phyloP scores from a whole-genome alignment of 2,113 vertebrate genomes.

The Microtus montanus region DNA sequence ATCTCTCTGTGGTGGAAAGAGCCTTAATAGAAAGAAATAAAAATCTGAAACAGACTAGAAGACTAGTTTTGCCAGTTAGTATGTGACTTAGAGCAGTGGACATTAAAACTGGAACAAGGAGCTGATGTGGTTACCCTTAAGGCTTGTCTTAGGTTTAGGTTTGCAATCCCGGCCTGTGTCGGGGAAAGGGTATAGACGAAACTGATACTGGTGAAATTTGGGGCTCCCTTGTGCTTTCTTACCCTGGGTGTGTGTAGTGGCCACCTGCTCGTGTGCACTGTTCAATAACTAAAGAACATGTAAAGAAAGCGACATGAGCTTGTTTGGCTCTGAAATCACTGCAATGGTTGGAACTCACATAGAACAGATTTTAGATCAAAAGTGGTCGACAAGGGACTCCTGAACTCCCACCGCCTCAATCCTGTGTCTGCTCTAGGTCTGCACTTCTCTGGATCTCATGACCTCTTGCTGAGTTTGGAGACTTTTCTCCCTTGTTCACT shows the following conservation, averaged over 20 bases:
- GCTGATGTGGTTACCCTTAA: neutral
- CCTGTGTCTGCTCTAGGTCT: neutral
- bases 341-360: neutral
- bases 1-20: neutral
- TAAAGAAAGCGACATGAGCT: neutral
- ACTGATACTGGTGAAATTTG: neutral
- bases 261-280: neutral
- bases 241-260: accelerated
- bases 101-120: neutral
- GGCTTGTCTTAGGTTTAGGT: neutral
- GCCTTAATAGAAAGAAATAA: neutral
- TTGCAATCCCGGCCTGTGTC: neutral
- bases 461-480: neutral
- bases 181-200: neutral
- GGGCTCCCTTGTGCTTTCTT: neutral
- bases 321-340: neutral
- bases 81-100: neutral
- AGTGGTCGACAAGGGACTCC: neutral
- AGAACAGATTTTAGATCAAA: neutral
- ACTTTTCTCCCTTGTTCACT: neutral
- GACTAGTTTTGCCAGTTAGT: neutral
- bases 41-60: neutral
- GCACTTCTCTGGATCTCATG: neutral
- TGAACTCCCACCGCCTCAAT: neutral
- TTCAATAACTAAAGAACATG: neutral